Conservation (phyloP, 1,140 invertebrate genomes). For the Geopemphigus sp. region DNA sequence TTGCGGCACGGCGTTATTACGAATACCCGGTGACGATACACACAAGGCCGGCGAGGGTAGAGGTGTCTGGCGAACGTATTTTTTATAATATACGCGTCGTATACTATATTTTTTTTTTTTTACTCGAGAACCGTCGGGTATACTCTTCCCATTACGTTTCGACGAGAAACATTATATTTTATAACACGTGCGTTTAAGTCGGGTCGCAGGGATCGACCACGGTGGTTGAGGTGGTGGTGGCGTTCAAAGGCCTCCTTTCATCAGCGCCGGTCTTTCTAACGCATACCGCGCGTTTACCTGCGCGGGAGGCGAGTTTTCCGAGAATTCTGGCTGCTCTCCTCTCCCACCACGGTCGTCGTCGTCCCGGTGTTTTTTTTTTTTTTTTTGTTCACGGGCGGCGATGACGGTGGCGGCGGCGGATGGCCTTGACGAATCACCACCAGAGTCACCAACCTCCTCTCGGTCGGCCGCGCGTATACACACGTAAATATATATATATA, state of each 20-base stretch:
- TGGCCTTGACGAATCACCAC: conserved; percentile 44
- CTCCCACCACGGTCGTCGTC: neutral
- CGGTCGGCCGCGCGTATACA: conserved; percentile 7
- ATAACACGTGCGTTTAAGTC: neutral
- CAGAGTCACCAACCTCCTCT: conserved; percentile 46
- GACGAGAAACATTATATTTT: neutral
- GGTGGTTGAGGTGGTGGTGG: neutral
- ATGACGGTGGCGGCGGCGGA: conserved; percentile 45
- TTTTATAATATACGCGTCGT: too few species aligned
- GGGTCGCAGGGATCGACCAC: too few species aligned
- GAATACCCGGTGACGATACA: too few species aligned
- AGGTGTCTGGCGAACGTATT: too few species aligned
- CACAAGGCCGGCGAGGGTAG: too few species aligned
- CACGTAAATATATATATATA: neutral
- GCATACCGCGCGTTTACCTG: conserved; percentile 5
- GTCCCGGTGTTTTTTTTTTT: too few species aligned
- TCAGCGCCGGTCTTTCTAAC: conserved; percentile 1
- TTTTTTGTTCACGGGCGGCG: conserved; percentile 5
- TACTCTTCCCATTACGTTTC: too few species aligned
- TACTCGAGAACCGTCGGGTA: too few species aligned
- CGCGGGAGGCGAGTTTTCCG: conserved; percentile 29
- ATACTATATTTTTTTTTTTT: too few species aligned
- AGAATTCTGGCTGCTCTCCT: conserved; percentile 25
- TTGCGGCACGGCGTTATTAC: too few species aligned
- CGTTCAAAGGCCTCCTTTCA: conserved; percentile 2